Evolutionary conservation across 2,113 vertebrate genomes (phyloP).

Genomic region (Istiophorus platypterus): DNA sequence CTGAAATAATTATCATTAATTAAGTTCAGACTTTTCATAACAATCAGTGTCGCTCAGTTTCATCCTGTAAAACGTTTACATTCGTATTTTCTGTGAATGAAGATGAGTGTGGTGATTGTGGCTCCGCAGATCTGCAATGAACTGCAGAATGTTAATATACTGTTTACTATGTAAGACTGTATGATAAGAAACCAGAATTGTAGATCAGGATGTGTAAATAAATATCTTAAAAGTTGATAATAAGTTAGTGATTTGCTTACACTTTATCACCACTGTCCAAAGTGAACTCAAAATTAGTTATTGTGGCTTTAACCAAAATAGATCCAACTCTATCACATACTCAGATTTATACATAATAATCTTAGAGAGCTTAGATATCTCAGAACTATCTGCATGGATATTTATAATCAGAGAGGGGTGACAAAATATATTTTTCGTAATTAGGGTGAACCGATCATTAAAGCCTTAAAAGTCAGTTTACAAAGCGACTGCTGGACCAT

Average conservation of each 20-base stretch:
- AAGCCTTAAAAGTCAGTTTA: background rate
- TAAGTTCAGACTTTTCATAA: conserved; percentile 51
- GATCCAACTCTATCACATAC: too few relatives aligned
- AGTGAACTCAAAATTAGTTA: too few relatives aligned
- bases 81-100: background rate
- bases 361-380: too few relatives aligned
- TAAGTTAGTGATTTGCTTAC: background rate
- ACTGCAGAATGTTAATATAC: background rate
- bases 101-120: background rate
- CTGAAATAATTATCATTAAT: conserved; percentile 56
- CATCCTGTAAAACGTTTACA: conserved; percentile 12
- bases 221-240: background rate
- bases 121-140: background rate
- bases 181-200: background rate
- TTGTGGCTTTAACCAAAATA: too few relatives aligned
- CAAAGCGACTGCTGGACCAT: background rate
- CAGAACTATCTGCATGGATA: too few relatives aligned
- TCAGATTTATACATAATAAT: too few relatives aligned
- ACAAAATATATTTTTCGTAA: too few relatives aligned
- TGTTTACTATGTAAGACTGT: background rate
- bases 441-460: too few relatives aligned
- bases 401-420: too few relatives aligned
- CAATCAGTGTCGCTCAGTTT: conserved; percentile 4
- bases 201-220: background rate
- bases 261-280: too few relatives aligned